phyloP scores from a whole-genome alignment of 2,113 vertebrate species.

The Oncorhynchus nerka region DNA sequence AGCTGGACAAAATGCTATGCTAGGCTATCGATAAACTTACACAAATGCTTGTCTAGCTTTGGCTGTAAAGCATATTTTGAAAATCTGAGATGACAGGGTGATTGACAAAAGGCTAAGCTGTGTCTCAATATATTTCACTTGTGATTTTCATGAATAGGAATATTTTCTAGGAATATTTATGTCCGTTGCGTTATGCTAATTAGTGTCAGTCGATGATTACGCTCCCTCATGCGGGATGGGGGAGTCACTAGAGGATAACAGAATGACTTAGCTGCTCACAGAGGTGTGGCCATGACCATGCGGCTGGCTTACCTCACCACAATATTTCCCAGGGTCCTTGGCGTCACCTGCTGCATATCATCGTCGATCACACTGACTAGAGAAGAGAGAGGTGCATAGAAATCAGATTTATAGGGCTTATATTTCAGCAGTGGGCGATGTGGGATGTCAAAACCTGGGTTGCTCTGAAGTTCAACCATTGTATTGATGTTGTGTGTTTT shows the following conservation, averaged over 20 bases:
- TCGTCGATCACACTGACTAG: constrained; percentile 89
- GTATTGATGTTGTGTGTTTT: neutral
- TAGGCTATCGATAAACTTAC: too few relatives aligned
- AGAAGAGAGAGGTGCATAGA: constrained; percentile 31
- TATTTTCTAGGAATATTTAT: too few relatives aligned
- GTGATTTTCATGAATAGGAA: too few relatives aligned
- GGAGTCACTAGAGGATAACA: neutral
- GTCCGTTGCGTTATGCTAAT: too few relatives aligned
- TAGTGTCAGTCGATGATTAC: too few relatives aligned
- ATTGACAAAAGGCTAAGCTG: too few relatives aligned
- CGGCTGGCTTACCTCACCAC: constrained; percentile 88
- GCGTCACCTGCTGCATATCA: constrained; percentile 81
- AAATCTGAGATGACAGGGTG: too few relatives aligned
- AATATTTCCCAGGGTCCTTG: constrained; percentile 88
- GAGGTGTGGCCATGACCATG: neutral
- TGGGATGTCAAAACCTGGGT: neutral
- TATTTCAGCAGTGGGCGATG: constrained; percentile 6
- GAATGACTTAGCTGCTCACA: neutral
- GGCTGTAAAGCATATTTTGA: too few relatives aligned
- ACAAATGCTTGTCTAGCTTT: too few relatives aligned
- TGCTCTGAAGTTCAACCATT: neutral
- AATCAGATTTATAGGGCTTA: constrained; percentile 27
- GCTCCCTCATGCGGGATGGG: too few relatives aligned
- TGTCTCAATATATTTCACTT: too few relatives aligned
- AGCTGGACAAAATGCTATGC: too few relatives aligned